phyloP scores from a whole-genome alignment of 1,140 invertebrate genomes.

The Pogonognathellus flavescens region DNA sequence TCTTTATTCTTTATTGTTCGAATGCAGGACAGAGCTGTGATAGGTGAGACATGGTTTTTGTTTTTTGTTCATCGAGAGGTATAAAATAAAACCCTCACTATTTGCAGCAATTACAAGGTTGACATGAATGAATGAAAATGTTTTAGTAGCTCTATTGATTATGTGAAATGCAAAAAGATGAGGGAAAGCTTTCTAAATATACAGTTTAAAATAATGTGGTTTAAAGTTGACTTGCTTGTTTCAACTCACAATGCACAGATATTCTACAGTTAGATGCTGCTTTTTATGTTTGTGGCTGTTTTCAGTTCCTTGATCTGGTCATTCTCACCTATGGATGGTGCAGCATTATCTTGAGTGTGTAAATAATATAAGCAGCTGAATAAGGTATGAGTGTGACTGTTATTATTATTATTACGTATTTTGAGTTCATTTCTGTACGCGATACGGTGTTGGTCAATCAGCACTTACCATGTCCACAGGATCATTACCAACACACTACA shows the following conservation, averaged over 20 bases:
- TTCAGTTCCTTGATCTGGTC: not conserved
- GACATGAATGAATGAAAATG: slow-evolving; percentile 6
- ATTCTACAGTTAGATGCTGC: not conserved
- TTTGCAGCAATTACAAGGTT: slow-evolving; percentile 2
- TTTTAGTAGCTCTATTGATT: not conserved
- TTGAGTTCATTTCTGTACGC: not conserved
- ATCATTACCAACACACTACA: slow-evolving; percentile 21
- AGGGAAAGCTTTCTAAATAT: slow-evolving; percentile 29
- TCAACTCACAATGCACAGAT: not conserved
- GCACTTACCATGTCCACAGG: slow-evolving; percentile 32
- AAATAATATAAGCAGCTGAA: too few relatives aligned
- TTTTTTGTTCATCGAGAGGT: not conserved
- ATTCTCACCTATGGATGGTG: slow-evolving; percentile 8
- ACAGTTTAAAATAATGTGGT: slow-evolving; percentile 18
- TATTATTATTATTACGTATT: not conserved
- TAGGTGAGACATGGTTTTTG: not conserved
- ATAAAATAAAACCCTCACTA: not conserved
- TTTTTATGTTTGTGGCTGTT: slow-evolving; percentile 15
- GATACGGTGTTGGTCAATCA: slow-evolving; percentile 21
- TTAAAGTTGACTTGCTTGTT: not conserved
- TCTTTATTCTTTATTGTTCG: too few relatives aligned
- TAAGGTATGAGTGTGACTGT: not conserved
- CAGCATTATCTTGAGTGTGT: too few relatives aligned
- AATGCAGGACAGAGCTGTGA: not conserved
- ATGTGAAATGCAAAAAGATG: not conserved